phyloP scores from a whole-genome alignment of 1,140 invertebrate genomes.

The Ptiloglossa arizonensis region DNA sequence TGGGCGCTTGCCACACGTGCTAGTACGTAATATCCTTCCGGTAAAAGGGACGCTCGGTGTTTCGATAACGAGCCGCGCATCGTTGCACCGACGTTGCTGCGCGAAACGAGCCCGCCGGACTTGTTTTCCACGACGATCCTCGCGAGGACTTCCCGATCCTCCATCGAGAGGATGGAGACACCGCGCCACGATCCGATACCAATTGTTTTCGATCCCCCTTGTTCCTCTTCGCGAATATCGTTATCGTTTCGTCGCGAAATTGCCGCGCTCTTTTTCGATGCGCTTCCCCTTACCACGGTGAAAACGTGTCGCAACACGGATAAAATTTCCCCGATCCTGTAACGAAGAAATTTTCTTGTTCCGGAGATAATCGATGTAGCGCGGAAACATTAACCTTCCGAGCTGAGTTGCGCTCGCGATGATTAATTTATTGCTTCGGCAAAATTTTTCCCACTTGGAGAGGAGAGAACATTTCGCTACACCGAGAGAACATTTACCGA shows the following conservation, averaged over 20 bases:
- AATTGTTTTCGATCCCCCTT: conserved; percentile 32
- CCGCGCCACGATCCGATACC: conserved; percentile 6
- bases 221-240: conserved; percentile 12
- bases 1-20: not conserved
- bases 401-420: too few relatives aligned
- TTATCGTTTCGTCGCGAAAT: conserved; percentile 16
- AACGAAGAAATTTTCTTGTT: not conserved
- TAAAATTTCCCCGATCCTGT: too few relatives aligned
- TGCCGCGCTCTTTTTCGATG: not conserved
- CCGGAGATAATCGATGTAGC: too few relatives aligned
- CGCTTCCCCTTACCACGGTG: not conserved
- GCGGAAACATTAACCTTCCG: too few relatives aligned
- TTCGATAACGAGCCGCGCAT: conserved; percentile 44
- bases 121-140: conserved; percentile 12
- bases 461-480: too few relatives aligned
- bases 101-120: conserved; percentile 6
- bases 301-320: not conserved
- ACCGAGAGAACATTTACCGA: too few relatives aligned
- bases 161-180: not conserved
- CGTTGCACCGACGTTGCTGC: not conserved
- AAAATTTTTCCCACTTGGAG: too few relatives aligned
- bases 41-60: conserved; percentile 11
- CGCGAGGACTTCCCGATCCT: not conserved
- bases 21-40: conserved; percentile 31
- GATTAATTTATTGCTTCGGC: too few relatives aligned